phyloP scores from a whole-genome alignment of 2,113 vertebrate species.

The Gymnorhina tibicen region DNA sequence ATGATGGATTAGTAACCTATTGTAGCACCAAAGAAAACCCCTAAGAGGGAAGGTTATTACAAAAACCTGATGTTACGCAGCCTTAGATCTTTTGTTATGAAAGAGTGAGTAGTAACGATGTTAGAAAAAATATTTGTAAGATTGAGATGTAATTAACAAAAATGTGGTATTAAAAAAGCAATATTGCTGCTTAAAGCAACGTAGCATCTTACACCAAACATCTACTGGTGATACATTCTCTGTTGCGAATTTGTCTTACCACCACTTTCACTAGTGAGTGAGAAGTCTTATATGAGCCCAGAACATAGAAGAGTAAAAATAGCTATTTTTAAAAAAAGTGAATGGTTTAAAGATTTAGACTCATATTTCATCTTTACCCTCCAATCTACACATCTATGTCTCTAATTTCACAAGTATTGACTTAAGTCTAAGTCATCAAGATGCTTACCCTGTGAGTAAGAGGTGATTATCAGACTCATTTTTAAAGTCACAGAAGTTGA shows the following conservation, averaged over 20 bases:
- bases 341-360: background rate
- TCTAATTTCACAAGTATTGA: background rate
- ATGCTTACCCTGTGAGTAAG: background rate
- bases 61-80: background rate
- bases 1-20: background rate
- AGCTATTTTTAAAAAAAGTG: background rate
- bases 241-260: background rate
- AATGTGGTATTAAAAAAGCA: background rate
- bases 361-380: background rate
- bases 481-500: background rate
- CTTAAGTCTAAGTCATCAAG: background rate
- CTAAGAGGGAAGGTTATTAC: background rate
- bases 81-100: background rate
- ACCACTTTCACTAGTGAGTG: background rate
- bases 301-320: background rate
- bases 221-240: background rate
- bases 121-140: background rate
- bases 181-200: background rate
- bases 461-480: background rate
- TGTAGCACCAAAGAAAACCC: background rate
- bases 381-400: background rate
- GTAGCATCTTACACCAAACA: background rate
- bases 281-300: background rate
- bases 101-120: background rate
- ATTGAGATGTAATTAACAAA: background rate